These are phyloP conservation scores for Phaenicophaeus curvirostris DNA, from an alignment of 2,797 vertebrate species.

Conservation along the genomic window DNA sequence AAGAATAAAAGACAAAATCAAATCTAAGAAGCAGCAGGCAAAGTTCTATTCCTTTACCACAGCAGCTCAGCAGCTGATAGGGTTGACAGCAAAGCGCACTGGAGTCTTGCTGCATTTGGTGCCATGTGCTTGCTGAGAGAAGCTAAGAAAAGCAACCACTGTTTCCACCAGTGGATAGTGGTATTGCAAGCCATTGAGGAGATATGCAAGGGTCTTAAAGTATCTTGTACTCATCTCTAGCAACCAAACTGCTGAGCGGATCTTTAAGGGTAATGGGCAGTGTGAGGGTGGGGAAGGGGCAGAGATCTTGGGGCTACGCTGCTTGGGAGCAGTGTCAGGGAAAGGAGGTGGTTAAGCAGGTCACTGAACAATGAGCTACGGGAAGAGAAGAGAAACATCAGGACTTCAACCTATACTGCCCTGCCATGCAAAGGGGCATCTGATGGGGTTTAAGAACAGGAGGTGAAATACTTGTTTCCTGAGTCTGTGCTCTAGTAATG, in stretches of 20 bases:
- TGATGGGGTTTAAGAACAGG: not conserved
- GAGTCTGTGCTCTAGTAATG: not conserved
- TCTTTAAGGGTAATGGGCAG: not conserved
- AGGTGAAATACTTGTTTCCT: not conserved
- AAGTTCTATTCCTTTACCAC: not conserved
- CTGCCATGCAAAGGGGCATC: not conserved
- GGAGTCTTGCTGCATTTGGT: not conserved
- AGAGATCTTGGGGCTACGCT: not conserved
- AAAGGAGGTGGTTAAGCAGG: not conserved
- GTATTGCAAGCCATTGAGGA: not conserved
- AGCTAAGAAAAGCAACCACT: not conserved
- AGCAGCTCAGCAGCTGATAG: not conserved
- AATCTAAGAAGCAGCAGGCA: not conserved
- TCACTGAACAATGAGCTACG: rapidly evolving
- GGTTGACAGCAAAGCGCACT: not conserved
- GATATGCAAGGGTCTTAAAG: rapidly evolving
- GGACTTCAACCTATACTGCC: not conserved
- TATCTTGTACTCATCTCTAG: not conserved
- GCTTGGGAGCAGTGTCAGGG: not conserved
- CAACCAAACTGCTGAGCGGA: not conserved
- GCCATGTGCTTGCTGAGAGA: not conserved
- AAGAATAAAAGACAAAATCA: not conserved
- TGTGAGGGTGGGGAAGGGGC: not conserved
- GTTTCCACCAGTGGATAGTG: not conserved
- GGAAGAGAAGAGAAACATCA: not conserved